Evolutionary conservation across 2,113 vertebrate genomes (phyloP), one percentile per base, ranked within the genome.

Genomic region (Aleadryas rufinucha): DNA sequence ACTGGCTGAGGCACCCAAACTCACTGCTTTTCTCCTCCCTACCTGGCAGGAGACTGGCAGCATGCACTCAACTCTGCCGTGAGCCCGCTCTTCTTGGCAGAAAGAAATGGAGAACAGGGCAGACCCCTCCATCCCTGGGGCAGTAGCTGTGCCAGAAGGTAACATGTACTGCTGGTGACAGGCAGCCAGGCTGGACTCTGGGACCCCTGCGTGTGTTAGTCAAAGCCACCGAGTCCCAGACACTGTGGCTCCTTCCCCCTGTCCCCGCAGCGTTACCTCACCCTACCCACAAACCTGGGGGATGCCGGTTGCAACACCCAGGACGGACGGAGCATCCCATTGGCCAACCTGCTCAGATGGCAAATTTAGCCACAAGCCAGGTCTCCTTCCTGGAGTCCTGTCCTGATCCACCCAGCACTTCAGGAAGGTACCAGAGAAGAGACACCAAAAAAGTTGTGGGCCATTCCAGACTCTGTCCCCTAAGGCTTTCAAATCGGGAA

Each of bases 151-250:
- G 57, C 21, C 0, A 0, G 47, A 30, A 76, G 39, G 19, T 41
- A 42, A 39, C 53, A 56, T 0, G 0, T 41, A 20, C 44, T 52
- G 41, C 52, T 14, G 42, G 41, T 2, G 3, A 28, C 2, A 0
- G 26, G 39, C 65, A 75, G 41, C 28, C 41, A n/a, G 54, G 45
- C 7, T 7, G 19, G 30, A 15, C 47, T 31, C 69, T 5, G 33
- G 33, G 44, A 39, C 30, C 20, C 31, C 15, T 3, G 4, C 0
- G 0, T 4, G 15, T 2, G 3, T 18, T 5, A 1, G 47, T 35
- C 23, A 17, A 31, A 76, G 47, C 6, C 41, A 42, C n/a, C 0
- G 0, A 66, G 26, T 17, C 53, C 1, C 9, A 60, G 49, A 12
- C 1, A 5, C 47, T 10, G 21, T 2, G 6, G 31, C 44, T 79